These are phyloP conservation scores for Elanoides forficatus DNA, from an alignment of 2,113 vertebrate genomes.

Conservation along the genomic window DNA sequence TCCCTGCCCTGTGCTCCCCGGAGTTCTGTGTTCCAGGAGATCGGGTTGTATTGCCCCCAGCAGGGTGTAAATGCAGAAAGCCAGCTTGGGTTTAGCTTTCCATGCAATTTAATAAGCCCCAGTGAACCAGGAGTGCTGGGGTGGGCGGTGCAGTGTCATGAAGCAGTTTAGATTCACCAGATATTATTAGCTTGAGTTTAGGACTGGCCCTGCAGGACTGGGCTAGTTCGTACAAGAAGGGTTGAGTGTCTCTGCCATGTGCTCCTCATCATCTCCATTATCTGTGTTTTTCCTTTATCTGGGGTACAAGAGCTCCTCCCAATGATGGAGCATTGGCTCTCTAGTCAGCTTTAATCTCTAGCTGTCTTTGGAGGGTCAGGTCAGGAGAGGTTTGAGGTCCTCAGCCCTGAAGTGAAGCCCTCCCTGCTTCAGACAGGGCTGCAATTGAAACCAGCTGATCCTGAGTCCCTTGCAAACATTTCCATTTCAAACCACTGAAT, in stretches of 20 bases:
- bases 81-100: neutral
- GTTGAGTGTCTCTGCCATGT: neutral
- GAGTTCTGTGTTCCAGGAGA: neutral
- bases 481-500: constrained; percentile 68
- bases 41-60: neutral
- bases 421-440: constrained; percentile 37
- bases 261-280: neutral
- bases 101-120: neutral
- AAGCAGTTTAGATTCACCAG: neutral
- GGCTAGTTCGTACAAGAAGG: neutral
- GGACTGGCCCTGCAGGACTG: neutral
- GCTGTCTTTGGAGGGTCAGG: constrained; percentile 4
- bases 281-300: neutral
- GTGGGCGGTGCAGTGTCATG: neutral
- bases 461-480: constrained; percentile 59
- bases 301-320: constrained; percentile 10
- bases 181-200: neutral
- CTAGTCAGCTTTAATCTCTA: constrained; percentile 4
- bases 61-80: neutral
- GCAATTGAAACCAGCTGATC: constrained; percentile 71
- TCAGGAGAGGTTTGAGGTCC: neutral
- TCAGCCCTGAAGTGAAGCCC: constrained; percentile 14
- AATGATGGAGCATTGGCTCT: neutral
- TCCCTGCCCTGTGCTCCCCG: neutral
- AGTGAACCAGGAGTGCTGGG: neutral